These are phyloP conservation scores for Caenorhabditis zanzibari DNA, from an alignment of 2,888 invertebrate genomes.

Conservation along the genomic window DNA sequence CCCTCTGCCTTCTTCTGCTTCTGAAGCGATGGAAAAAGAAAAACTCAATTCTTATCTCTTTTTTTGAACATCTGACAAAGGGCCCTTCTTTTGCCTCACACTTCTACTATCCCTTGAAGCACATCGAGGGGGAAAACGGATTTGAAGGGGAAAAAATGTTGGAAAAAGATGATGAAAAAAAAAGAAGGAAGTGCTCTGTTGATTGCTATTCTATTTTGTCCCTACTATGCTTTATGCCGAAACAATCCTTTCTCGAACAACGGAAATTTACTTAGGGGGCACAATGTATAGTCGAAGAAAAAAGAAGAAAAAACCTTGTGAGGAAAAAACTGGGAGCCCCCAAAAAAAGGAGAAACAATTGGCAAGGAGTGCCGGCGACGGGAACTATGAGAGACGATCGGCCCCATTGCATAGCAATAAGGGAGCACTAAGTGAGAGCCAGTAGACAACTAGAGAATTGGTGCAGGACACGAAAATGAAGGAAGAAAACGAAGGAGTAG, in stretches of 20 bases:
- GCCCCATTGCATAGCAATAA: conserved; percentile 59
- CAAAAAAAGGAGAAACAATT: conserved; percentile 47
- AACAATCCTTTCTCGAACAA: conserved; percentile 30
- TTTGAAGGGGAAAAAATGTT: conserved; percentile 35
- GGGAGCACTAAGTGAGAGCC: conserved; percentile 43
- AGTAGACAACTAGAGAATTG: conserved; percentile 41
- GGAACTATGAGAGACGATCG: conserved; percentile 32
- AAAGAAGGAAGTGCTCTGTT: conserved; percentile 51
- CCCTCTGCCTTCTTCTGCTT: conserved; percentile 43
- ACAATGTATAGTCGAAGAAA: neutral
- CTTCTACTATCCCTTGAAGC: conserved; percentile 18
- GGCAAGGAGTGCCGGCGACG: conserved; percentile 1
- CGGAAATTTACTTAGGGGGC: conserved; percentile 19
- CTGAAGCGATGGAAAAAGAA: conserved; percentile 42
- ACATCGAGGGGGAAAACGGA: conserved; percentile 33
- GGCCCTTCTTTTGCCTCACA: conserved; percentile 18
- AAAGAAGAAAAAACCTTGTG: neutral
- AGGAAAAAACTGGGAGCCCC: conserved; percentile 2
- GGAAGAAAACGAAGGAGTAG: neutral
- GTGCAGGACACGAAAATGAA: conserved; percentile 26
- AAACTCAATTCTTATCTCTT: conserved; percentile 65
- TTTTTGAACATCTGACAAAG: conserved; percentile 65
- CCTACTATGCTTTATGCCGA: conserved; percentile 18
- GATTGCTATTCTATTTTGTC: conserved; percentile 56
- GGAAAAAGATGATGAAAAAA: conserved; percentile 43